phyloP scores from a whole-genome alignment of 2,113 vertebrate genomes.

The Varanus salvator region DNA sequence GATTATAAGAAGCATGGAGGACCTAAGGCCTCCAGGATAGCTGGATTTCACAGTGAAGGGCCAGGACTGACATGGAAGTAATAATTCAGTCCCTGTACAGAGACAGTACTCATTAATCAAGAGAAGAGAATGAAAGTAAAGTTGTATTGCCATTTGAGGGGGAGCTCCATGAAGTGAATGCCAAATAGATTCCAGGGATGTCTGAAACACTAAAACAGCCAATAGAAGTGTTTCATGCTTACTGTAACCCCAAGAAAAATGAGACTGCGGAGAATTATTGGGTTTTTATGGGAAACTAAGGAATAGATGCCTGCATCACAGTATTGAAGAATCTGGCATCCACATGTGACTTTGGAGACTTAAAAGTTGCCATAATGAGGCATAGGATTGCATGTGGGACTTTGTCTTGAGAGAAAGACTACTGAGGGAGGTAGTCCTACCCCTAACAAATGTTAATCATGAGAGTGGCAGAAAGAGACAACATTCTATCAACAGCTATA shows the following conservation, averaged over 20 bases:
- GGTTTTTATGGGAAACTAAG: not conserved
- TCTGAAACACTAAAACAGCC: conserved; percentile 1
- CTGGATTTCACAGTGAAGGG: not conserved
- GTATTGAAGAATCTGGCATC: conserved; percentile 22
- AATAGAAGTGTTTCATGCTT: not conserved
- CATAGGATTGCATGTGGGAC: not conserved
- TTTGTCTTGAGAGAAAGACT: conserved; percentile 8
- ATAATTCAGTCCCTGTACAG: not conserved
- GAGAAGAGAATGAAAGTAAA: not conserved
- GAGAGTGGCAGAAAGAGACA: no score
- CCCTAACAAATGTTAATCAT: not conserved
- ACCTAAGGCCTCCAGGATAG: not conserved
- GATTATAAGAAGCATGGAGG: no score
- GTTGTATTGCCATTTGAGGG: not conserved
- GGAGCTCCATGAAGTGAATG: not conserved
- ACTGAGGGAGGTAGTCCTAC: not conserved
- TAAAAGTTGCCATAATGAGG: not conserved
- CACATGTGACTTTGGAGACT: not conserved
- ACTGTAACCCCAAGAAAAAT: not conserved
- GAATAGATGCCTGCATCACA: not conserved
- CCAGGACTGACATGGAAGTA: not conserved
- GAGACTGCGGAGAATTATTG: not conserved
- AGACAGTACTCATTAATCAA: not conserved
- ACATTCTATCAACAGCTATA: no score
- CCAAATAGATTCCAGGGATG: not conserved